A percentile compares a stretch with the other conserved stretches of the same genome.
Conservation (phyloP, 2,797 vertebrate species). For the Pseudocheirus occidentalis region DNA sequence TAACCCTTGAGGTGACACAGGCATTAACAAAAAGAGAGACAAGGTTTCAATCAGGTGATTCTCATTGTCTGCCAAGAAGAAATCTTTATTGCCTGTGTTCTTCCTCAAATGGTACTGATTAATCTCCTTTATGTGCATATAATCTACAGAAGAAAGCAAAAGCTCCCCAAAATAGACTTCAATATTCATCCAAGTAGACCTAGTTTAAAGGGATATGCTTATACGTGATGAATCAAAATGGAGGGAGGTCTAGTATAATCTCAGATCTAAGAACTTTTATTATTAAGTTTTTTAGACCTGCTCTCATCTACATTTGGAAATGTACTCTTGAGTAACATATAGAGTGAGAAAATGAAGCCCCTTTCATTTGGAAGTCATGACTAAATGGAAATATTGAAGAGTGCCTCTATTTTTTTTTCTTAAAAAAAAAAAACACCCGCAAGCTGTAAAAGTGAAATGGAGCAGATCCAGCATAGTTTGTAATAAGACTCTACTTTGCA, state of each 20-base stretch:
- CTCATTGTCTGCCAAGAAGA: background rate
- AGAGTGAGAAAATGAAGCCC: background rate
- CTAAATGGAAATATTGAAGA: conserved; percentile 60
- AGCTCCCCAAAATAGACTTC: conserved; percentile 13
- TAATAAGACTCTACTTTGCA: background rate
- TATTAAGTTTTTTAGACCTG: conserved; percentile 56
- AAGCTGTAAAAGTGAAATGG: background rate
- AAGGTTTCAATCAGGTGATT: conserved; percentile 52
- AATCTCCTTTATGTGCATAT: background rate
- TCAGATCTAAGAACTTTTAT: background rate
- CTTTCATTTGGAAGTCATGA: conserved; percentile 20
- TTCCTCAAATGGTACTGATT: background rate
- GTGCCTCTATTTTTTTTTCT: background rate
- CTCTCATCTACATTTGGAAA: conserved; percentile 28
- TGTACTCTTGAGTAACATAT: background rate
- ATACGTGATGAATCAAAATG: background rate
- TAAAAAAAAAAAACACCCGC: conserved; percentile 23
- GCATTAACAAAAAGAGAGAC: conserved; percentile 66
- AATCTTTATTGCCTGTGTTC: conserved; percentile 11
- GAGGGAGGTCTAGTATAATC: background rate
- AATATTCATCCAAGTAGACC: conserved; percentile 7
- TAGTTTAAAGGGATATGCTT: background rate
- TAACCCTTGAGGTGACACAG: conserved; percentile 67
- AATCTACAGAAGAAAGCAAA: conserved; percentile 19
- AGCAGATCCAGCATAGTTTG: background rate